Conservation (phyloP, 2,797 vertebrate genomes). For the Gymnothorax javanicus region DNA sequence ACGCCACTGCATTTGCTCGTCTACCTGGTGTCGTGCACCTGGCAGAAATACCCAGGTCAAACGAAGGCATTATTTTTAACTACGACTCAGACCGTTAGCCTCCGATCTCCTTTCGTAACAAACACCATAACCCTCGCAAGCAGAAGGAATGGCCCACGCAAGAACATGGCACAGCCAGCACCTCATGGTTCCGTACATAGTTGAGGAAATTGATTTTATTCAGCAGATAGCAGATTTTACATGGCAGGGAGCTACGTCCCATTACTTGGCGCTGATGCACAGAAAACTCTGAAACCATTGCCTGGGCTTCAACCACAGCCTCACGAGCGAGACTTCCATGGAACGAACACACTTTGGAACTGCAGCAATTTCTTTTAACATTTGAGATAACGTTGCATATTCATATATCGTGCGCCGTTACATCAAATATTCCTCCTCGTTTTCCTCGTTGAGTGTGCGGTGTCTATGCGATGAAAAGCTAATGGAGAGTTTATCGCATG, state of each 20-base stretch:
- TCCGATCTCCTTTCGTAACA: background rate
- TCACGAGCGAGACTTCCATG: too few species aligned
- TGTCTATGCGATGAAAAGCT: background rate
- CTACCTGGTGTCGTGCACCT: background rate
- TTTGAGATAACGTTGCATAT: too few species aligned
- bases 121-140: background rate
- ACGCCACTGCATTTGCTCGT: background rate
- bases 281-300: background rate
- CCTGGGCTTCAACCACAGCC: background rate
- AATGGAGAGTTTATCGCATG: background rate
- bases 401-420: too few species aligned
- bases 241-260: background rate
- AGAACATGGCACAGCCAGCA: background rate
- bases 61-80: too few species aligned
- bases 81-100: too few species aligned
- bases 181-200: background rate
- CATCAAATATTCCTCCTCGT: background rate
- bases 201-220: conserved; percentile 17
- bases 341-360: too few species aligned
- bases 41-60: background rate
- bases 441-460: too few species aligned
- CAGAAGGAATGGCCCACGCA: background rate
- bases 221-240: background rate
- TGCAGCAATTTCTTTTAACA: too few species aligned
- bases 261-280: background rate